These are phyloP conservation scores for Tyrophagus putrescentiae DNA, from an alignment of 1,140 invertebrate species.

Conservation along the genomic window DNA sequence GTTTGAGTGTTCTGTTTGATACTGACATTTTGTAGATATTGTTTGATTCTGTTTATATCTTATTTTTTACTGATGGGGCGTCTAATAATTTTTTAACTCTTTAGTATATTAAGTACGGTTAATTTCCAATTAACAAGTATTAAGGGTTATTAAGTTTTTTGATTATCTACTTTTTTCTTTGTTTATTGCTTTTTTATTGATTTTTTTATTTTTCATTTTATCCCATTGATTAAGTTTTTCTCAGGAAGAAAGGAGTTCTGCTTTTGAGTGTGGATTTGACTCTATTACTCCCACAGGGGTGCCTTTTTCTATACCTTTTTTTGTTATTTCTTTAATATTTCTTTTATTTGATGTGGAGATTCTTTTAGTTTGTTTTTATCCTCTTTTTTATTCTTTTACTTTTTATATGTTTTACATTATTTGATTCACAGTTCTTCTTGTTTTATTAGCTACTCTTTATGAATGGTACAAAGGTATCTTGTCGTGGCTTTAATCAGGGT, in stretches of 20 bases:
- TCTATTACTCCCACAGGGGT: neutral
- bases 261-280: neutral
- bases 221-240: neutral
- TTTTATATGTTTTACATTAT: no score
- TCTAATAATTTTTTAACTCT: no score
- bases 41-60: slow-evolving; percentile 53
- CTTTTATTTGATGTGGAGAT: neutral
- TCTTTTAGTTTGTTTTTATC: neutral
- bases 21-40: slow-evolving; percentile 58
- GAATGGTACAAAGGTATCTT: no score
- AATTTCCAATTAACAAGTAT: neutral
- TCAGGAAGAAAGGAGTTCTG: neutral
- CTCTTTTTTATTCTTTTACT: no score
- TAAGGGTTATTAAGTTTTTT: neutral
- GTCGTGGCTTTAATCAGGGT: no score
- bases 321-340: neutral
- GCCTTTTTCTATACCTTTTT: neutral
- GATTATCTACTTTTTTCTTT: neutral
- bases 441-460: no score
- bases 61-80: slow-evolving; percentile 48
- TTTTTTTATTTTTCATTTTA: neutral
- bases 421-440: no score
- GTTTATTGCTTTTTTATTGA: neutral
- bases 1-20: slow-evolving; percentile 52
- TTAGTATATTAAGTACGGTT: neutral